These are phyloP conservation scores for Branchellion lobata DNA, from an alignment of 2,888 invertebrate species.

Conservation along the genomic window DNA sequence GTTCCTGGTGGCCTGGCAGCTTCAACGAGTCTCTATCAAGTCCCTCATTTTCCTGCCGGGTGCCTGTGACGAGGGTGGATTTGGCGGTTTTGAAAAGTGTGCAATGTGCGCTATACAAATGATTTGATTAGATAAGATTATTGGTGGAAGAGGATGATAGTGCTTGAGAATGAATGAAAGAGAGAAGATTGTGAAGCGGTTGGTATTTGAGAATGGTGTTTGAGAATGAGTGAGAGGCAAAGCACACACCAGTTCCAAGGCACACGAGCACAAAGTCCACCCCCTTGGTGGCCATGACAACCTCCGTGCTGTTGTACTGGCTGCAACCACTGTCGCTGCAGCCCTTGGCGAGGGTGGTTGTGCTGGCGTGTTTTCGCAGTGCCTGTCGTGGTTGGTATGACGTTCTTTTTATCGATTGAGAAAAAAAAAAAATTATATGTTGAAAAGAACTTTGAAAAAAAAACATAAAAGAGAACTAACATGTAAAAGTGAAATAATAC, in stretches of 20 bases:
- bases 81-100: no score
- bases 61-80: not conserved
- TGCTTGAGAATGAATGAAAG: not conserved
- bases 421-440: no score
- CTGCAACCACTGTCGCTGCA: constrained; percentile 50
- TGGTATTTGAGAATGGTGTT: not conserved
- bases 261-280: constrained; percentile 48
- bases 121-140: no score
- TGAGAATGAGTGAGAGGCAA: no score
- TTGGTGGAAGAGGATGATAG: not conserved
- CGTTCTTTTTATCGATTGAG: no score
- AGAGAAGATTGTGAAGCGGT: not conserved
- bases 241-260: constrained; percentile 50
- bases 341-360: not conserved
- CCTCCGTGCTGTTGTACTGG: not conserved
- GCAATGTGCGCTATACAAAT: no score
- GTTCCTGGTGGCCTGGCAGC: constrained; percentile 43
- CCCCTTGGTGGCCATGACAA: constrained; percentile 21
- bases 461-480: no score
- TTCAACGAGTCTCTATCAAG: constrained; percentile 31
- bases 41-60: constrained; percentile 32
- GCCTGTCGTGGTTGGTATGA: no score
- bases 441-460: no score
- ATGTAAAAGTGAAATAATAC: no score
- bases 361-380: not conserved